These are phyloP conservation scores for Oreochromis aureus DNA, from an alignment of 2,113 vertebrate genomes.

Conservation along the genomic window DNA sequence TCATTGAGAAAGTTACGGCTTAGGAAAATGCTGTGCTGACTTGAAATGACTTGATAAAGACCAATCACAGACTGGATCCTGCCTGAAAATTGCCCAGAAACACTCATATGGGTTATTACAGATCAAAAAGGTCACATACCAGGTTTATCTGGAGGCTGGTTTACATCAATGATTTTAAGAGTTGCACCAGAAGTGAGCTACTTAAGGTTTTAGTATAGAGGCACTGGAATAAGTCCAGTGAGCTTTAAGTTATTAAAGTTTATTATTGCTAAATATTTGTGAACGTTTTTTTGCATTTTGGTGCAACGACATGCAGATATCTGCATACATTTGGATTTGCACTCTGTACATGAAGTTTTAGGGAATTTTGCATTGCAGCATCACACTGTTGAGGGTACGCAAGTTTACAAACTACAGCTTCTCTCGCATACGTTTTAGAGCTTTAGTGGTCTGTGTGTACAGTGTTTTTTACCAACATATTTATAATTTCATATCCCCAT, in stretches of 20 bases:
- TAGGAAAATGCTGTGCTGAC: background rate
- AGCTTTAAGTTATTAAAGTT: background rate
- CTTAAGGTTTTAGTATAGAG: background rate
- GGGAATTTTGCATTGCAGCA: background rate
- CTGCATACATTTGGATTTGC: accelerated
- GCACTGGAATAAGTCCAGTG: background rate
- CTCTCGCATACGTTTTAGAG: background rate
- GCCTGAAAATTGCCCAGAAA: background rate
- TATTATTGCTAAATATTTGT: background rate
- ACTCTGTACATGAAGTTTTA: background rate
- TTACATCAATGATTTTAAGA: background rate
- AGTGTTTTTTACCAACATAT: background rate
- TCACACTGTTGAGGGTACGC: accelerated
- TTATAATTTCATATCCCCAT: background rate
- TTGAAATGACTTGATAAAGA: slow-evolving; percentile 27
- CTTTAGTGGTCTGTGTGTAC: background rate
- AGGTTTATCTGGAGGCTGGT: background rate
- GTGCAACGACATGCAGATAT: background rate
- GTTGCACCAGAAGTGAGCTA: background rate
- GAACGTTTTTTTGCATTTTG: background rate
- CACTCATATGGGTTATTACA: background rate
- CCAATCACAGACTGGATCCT: background rate
- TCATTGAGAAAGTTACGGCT: slow-evolving; percentile 21
- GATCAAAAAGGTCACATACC: background rate
- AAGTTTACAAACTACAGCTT: background rate